Evolutionary conservation across 2,113 vertebrate genomes (phyloP), one percentile per base, ranked within the genome.

Genomic region (Lagenorhynchus albirostris): DNA sequence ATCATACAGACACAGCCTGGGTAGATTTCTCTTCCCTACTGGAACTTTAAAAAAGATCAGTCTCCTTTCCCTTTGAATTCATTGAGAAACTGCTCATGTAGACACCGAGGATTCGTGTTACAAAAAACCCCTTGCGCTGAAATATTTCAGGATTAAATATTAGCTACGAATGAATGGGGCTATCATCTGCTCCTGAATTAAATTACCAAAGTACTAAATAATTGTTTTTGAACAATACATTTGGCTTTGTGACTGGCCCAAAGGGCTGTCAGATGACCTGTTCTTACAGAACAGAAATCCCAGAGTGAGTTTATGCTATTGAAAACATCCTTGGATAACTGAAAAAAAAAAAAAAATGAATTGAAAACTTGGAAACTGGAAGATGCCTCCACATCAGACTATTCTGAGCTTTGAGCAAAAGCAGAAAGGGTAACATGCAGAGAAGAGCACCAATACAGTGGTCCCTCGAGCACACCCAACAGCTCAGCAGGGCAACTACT

Each of bases 111-210:
- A 89, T 63, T 93, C 41, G 5, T 87, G 36, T 71, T 14, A 36
- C 41, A 58, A 20, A 29, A 31, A 74, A 68, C n/a, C 23, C 50
- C 36, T 80, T 90, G 15, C 20, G 77, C 9, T 95, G 58, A 91
- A 95, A 81, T 81, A 87, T 73, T 58, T 92, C 18, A 89, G n/a
- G 29, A 96, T 88, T 94, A 83, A 88, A 96, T 86, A 82, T 95
- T 92, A 95, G 47, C 29, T 65, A 68, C 0, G 2, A 79, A 44
- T 80, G 23, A 95, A 33, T 74, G 17, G 53, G 9, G 1, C 29
- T 86, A 31, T 70, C 33, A 71, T 92, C 17, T 91, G 13, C 31
- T 74, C 8, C 29, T 89, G 50, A 82, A 58, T 73, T 60, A 92
- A 94, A 63, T 70, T 6, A 73, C 17, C 18, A 71, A 29, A 25